Evolutionary conservation across 2,888 invertebrate species (phyloP), one percentile per base, ranked within the genome.

Genomic region (Ophioninae sp.): DNA sequence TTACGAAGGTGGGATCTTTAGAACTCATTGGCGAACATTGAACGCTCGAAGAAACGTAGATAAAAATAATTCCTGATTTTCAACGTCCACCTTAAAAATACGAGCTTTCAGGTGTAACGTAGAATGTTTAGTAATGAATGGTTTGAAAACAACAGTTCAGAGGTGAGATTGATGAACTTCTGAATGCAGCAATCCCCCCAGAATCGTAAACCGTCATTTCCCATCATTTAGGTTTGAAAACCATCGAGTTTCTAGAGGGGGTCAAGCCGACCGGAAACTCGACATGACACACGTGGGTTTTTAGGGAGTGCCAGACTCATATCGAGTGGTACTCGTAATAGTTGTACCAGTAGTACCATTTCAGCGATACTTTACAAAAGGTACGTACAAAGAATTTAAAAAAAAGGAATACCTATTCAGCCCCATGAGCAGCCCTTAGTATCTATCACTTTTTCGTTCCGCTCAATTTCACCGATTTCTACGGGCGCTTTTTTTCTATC

Each of bases 381-480:
- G 85, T 85, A 73, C 84, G 83, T 87, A 86, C 86, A 81, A 82
- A 88, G 76, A 83, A 82, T 30, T 30, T 30, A 30, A 82, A 86
- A 77, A 59, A 72, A 85, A 78, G 64, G 58, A 44, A 67, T 37
- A 69, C 73, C 17, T 30, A 51, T 63, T 30, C 22, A n/a, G 39
- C 39, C 41, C 22, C 20, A 22, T 68, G n/a, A 22, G 59, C 44
- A 20, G 59, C 64, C 51, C 51, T 59, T 58, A 51, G n/a, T 72
- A 72, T 83, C 76, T 79, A 79, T 82, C 86, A 63, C 63, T 79
- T 85, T 73, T 88, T 87, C 88, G 88, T 90, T 90, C 90, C 90
- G 91, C 92, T 91, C 92, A 92, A 92, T 92, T 92, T 92, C 91
- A 91, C 91, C 90, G 90, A 91, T 91, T 91, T 90, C 88, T 71